Evolutionary conservation across 2,888 invertebrate genomes (phyloP), one percentile per base, ranked within the genome.

Genomic region (Thymelicus acteon): DNA sequence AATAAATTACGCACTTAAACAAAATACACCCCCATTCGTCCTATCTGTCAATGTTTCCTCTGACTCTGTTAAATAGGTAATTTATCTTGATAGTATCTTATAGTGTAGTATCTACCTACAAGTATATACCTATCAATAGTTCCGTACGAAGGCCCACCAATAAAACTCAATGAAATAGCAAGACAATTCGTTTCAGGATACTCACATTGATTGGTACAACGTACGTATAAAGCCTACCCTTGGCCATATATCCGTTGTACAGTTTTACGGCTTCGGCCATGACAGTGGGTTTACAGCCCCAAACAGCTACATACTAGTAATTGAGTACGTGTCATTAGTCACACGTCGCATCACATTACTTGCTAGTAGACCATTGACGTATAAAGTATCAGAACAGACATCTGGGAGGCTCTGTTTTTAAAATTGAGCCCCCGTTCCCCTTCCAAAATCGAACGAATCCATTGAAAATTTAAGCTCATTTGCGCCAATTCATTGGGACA

Each of bases 121-220:
- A 54, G 19, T 37, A 15, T 15, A n/a, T 48, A 31, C 31, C 31
- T 8, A 24, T 13, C 13, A 13, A 37, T 12, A 57, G 37, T 57
- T 57, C 13, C 4, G 8, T 57, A 57, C 52, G 61, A 49, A 40
- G 61, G 44, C 60, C 13, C 24, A 15, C 61, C 44, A 44, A 67
- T 67, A 67, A 67, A 67, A 67, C 60, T 61, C 60, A 67, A 68
- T 68, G 68, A 62, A 68, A 61, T 68, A 62, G 57, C 31, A 37
- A 52, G 52, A 60, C 62, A 68, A 68, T 62, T 60, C 54, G 68
- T 57, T 68, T 52, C 19, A 12, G 61, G 68, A 60, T 60, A 67
- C 67, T 67, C 60, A 37, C 49, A 49, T 60, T 67, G 67, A 60
- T 60, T 67, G 67, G 48, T 57, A 40, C 24, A 24, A 15, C 31